phyloP scores from a whole-genome alignment of 2,113 vertebrate genomes.

The Tylochromis polylepis region DNA sequence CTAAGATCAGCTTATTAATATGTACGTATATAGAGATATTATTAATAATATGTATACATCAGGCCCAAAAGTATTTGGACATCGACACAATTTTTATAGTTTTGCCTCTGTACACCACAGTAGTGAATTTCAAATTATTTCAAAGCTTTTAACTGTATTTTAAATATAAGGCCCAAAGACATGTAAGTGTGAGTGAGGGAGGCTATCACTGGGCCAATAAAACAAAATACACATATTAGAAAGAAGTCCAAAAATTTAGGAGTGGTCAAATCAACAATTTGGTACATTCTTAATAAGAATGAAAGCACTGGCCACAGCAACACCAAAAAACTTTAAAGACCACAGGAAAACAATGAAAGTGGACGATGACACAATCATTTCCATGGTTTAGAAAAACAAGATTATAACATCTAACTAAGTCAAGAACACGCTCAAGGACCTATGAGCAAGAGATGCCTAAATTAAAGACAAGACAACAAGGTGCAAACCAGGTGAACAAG shows the following conservation, averaged over 20 bases:
- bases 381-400: neutral
- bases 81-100: neutral
- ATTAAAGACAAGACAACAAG: neutral
- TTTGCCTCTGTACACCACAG: neutral
- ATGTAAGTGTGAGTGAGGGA: neutral
- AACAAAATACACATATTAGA: neutral
- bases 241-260: neutral
- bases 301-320: neutral
- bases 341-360: neutral
- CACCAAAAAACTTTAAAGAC: neutral
- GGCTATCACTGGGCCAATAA: neutral
- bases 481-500: too few relatives aligned
- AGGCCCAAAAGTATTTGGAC: neutral
- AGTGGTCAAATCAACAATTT: neutral
- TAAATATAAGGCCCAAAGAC: neutral
- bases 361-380: neutral
- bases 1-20: neutral
- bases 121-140: neutral
- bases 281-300: neutral
- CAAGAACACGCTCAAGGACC: neutral
- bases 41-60: neutral
- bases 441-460: neutral
- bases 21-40: neutral
- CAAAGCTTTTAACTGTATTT: neutral
- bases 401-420: neutral